Evolutionary conservation across 1,140 invertebrate genomes (phyloP).

Genomic region (Papilio aristodemus): DNA sequence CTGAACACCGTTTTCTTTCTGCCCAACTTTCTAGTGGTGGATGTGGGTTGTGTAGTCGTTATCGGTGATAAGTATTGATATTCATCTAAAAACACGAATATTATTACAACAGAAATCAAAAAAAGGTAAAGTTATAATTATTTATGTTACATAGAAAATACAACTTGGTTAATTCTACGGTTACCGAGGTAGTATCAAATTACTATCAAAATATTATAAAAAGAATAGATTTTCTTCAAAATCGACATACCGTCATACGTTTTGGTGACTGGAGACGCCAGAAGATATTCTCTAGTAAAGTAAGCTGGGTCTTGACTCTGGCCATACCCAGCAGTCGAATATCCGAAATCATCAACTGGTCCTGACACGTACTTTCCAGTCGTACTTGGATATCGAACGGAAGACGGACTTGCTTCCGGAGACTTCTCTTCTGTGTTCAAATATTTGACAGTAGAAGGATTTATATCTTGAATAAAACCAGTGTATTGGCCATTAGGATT

Average conservation of each 20-base stretch:
- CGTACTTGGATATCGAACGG: slow-evolving; percentile 51
- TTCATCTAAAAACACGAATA: slow-evolving; percentile 56
- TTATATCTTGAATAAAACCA: slow-evolving; percentile 24
- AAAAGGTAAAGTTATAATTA: no score
- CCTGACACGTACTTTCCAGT: slow-evolving; percentile 56
- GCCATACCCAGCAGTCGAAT: slow-evolving; percentile 55
- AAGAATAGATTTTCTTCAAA: background rate
- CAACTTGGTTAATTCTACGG: no score
- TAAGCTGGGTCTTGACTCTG: slow-evolving; percentile 60
- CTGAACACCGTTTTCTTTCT: slow-evolving; percentile 58
- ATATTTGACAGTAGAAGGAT: slow-evolving; percentile 26
- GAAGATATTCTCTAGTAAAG: slow-evolving; percentile 75
- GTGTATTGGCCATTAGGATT: slow-evolving; percentile 25
- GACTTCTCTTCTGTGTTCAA: slow-evolving; percentile 15
- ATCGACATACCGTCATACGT: slow-evolving; percentile 67
- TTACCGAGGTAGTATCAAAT: no score
- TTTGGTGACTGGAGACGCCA: slow-evolving; percentile 71
- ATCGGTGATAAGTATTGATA: slow-evolving; percentile 69
- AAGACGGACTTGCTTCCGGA: slow-evolving; percentile 43
- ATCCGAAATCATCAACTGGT: slow-evolving; percentile 55
- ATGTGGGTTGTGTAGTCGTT: slow-evolving; percentile 48
- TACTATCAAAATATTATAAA: no score
- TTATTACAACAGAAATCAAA: no score
- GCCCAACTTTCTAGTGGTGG: slow-evolving; percentile 46
- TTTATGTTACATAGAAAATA: no score